Evolutionary conservation across 2,888 invertebrate species (phyloP).

Genomic region (Hipparchia semele): DNA sequence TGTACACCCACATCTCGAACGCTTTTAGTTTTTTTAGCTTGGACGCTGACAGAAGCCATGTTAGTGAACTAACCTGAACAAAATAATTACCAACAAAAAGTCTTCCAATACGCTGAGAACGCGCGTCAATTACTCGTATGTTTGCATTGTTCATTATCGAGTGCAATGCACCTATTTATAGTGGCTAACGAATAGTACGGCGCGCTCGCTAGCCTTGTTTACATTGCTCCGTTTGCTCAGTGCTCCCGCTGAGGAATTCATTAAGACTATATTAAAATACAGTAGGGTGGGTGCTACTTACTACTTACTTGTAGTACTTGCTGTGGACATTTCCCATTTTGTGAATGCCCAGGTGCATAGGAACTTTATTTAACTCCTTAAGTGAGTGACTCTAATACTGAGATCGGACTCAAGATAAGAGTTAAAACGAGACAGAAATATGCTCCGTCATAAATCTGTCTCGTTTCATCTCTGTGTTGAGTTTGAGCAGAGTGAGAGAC

Average conservation of each 20-base stretch:
- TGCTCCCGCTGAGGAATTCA: slow-evolving; percentile 39
- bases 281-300: slow-evolving; percentile 7
- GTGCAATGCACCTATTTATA: slow-evolving; percentile 53
- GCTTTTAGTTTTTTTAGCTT: too few relatives aligned
- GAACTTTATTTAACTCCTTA: background rate
- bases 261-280: slow-evolving; percentile 24
- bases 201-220: slow-evolving; percentile 47
- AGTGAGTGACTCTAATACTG: too few relatives aligned
- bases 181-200: slow-evolving; percentile 43
- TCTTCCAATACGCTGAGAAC: slow-evolving; percentile 12
- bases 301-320: background rate
- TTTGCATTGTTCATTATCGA: slow-evolving; percentile 55
- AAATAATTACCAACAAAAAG: slow-evolving; percentile 1
- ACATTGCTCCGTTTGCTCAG: slow-evolving; percentile 36
- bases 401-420: too few relatives aligned
- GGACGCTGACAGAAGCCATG: too few relatives aligned
- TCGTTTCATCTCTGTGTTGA: too few relatives aligned
- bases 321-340: background rate
- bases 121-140: slow-evolving; percentile 34
- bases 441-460: too few relatives aligned
- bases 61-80: too few relatives aligned
- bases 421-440: too few relatives aligned
- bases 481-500: too few relatives aligned
- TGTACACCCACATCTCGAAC: too few relatives aligned
- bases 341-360: background rate